Evolutionary conservation across 1,140 invertebrate species (phyloP), one percentile per base, ranked within the genome.

Genomic region (Thaumetopoea pityocampa): DNA sequence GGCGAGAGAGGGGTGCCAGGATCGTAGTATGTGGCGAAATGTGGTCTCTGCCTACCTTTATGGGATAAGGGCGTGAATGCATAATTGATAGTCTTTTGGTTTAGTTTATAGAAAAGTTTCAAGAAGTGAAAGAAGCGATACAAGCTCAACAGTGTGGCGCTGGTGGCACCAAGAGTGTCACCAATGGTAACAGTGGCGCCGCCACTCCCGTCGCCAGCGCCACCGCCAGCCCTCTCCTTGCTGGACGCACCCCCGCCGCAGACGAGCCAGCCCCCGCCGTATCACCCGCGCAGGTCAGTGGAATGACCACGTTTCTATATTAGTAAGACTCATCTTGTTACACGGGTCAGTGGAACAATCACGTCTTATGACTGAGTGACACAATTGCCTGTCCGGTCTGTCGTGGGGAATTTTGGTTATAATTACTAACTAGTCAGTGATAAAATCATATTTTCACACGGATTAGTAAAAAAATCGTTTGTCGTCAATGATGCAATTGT

Each of bases 51-150:
- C 12, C 1, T n/a, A 8, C 19, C 6, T 15, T 50, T 54, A 30
- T 79, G n/a, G n/a, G n/a, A n/a, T n/a, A n/a, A n/a, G n/a, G n/a
- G n/a, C n/a, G n/a, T n/a, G n/a, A n/a, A n/a, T n/a, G n/a, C n/a
- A n/a, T n/a, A n/a, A n/a, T n/a, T n/a, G n/a, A n/a, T n/a, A n/a
- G n/a, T n/a, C n/a, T n/a, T n/a, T n/a, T n/a, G n/a, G n/a, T 71
- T 1, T 86, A 97, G 96, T 99, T 99, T 85, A 97, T 98, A 60
- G 97, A 99, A 80, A 98, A 99, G 78, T 99, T 99, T 82, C 96
- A 98, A 88, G 97, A 99, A 86, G 95, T 99, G 8, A 98, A 98
- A 84, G 96, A 98, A 85, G 94, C 95, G 14, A 85, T 86, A n/a
- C 78, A 84, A 16, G 77, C 78, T 10, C 79, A 83, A 46, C 69